Evolutionary conservation across 2,113 vertebrate species (phyloP), one percentile per base, ranked within the genome.

Genomic region (Crotophaga sulcirostris): DNA sequence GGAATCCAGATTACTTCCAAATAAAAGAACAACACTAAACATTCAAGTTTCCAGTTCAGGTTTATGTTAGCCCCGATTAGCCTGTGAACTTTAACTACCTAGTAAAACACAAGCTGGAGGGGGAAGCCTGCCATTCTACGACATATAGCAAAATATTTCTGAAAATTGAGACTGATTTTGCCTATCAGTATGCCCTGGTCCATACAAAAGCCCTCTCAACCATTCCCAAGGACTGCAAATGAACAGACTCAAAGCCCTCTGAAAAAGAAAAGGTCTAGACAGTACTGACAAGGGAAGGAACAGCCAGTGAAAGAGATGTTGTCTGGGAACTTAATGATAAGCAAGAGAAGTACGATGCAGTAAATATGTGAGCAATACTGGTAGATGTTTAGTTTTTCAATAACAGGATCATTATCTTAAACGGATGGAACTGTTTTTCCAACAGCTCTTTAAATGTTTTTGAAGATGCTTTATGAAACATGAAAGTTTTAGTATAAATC

Each of bases 371-470:
- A 79, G 70, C 34, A 51, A 73, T 58, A 10, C 47, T 93, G 45
- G 66, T 67, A 84, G 47, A 63, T 60, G 19, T 34, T 80, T 54
- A 38, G 38, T 52, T 90, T 89, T 67, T 77, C 28, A 82, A 72
- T 84, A 74, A n/a, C 38, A 59, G 36, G 38, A 59, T 87, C 79
- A 58, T 91, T 23, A 82, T 79, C 82, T 82, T 93, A 79, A 93
- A 72, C 0, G 2, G 64, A 87, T 85, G 20, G 90, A 33, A 62
- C 11, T 89, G 51, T 92, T 94, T 92, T 80, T 63, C 75, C 55
- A 88, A 77, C 75, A 92, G 51, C 17, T 77, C 76, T 92, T 74
- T 54, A 80, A 85, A 60, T 66, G 51, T 74, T 96, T 87, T 94
- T 12, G 8, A 51, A 90, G 40, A 47, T 59, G 29, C 38, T 89